Evolutionary conservation across 1,140 invertebrate genomes (phyloP).

Genomic region (Zaprionus nigranus): DNA sequence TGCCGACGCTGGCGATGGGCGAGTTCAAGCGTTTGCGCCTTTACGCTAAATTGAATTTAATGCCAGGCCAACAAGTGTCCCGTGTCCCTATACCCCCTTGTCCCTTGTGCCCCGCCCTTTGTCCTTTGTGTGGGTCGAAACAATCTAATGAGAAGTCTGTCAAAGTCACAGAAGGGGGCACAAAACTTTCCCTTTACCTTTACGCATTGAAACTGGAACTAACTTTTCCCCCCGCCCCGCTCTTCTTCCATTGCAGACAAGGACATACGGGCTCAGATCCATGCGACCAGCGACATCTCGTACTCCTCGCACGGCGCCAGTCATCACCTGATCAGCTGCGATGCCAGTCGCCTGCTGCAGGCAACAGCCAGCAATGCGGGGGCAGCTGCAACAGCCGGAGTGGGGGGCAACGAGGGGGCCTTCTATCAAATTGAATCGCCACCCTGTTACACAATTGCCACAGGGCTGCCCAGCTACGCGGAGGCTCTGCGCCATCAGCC

Average conservation of each 20-base stretch:
- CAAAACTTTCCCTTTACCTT: slow-evolving; percentile 5
- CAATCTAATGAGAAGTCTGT: slow-evolving; percentile 52
- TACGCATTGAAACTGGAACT: slow-evolving; percentile 2
- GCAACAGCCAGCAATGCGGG: slow-evolving; percentile 27
- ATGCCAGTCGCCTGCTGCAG: slow-evolving; percentile 60
- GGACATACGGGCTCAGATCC: slow-evolving; percentile 80
- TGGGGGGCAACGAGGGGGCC: slow-evolving; percentile 55
- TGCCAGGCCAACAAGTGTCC: slow-evolving; percentile 53
- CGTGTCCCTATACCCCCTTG: neutral
- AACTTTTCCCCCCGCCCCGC: slow-evolving; percentile 25
- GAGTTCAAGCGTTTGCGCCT: slow-evolving; percentile 77
- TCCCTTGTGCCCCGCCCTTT: neutral
- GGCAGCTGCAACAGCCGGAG: slow-evolving; percentile 2
- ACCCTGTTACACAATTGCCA: slow-evolving; percentile 87
- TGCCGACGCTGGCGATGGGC: slow-evolving; percentile 38
- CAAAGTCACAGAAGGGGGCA: slow-evolving; percentile 40
- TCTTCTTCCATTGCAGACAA: slow-evolving; percentile 72
- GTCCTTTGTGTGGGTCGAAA: slow-evolving; percentile 47
- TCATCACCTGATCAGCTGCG: slow-evolving; percentile 72
- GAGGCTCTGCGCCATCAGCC: slow-evolving; percentile 85
- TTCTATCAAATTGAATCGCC: slow-evolving; percentile 85
- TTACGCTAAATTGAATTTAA: slow-evolving; percentile 82
- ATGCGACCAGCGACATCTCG: slow-evolving; percentile 52
- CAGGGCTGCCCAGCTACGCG: slow-evolving; percentile 87
- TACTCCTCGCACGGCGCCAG: slow-evolving; percentile 64